Conservation (phyloP, 2,888 invertebrate species). For the Drosophila affinis region DNA sequence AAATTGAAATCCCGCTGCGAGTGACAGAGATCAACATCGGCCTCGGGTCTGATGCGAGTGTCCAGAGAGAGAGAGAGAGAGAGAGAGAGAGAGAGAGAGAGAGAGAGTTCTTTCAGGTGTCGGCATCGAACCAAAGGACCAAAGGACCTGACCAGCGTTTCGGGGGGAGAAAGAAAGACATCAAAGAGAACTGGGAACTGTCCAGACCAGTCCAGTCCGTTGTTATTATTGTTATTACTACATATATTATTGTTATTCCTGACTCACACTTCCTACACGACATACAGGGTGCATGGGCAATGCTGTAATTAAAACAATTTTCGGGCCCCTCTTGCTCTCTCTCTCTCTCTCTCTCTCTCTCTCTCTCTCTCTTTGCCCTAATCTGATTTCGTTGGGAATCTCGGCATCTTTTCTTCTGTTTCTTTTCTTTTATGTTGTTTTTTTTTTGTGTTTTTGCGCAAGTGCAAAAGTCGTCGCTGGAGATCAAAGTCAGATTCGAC, state of each 20-base stretch:
- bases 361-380: slow-evolving; percentile 16
- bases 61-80: background rate
- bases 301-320: slow-evolving; percentile 56
- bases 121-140: slow-evolving; percentile 60
- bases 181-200: slow-evolving; percentile 52
- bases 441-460: slow-evolving; percentile 42
- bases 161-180: slow-evolving; percentile 53
- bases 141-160: background rate
- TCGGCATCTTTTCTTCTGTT: background rate
- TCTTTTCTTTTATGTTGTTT: background rate
- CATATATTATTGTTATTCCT: slow-evolving; percentile 31
- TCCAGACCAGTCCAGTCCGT: background rate
- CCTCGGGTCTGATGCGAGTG: slow-evolving; percentile 15
- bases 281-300: slow-evolving; percentile 20
- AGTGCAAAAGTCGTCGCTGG: slow-evolving; percentile 75
- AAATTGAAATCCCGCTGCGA: slow-evolving; percentile 77
- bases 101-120: slow-evolving; percentile 55
- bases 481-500: slow-evolving; percentile 65
- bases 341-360: background rate
- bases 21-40: slow-evolving; percentile 35
- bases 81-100: no score
- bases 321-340: slow-evolving; percentile 8
- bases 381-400: slow-evolving; percentile 44
- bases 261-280: slow-evolving; percentile 59
- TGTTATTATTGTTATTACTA: slow-evolving; percentile 36